Base-by-base conservation (phyloP, 1,140 invertebrate species). In the Pseudomyrmex sp. region DNA sequence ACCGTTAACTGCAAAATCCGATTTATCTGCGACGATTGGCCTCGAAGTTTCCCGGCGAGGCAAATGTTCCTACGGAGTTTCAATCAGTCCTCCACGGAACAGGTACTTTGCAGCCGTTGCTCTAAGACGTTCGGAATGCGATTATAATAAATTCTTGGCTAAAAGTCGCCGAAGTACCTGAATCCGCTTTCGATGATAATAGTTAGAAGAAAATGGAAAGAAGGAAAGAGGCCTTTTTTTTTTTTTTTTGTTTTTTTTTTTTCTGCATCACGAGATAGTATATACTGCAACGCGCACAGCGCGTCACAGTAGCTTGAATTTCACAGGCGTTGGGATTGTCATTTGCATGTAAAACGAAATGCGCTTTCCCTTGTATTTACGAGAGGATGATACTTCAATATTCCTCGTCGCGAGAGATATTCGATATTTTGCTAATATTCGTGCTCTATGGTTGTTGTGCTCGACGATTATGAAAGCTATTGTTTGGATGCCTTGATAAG, bases 71-170 rank as follows among this genome's bases (percentile, higher is more conserved):
- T 7, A 13, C 68, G 52, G 82, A 89, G 87, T 89, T 89, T 89
- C 85, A 89, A 89, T 89, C 88, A 89, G 70, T 59, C 65, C 74
- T 75, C 8, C 46, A 61, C 58, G 62, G 69, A 82, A 77, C 68
- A 63, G 77, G 58, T 89, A 88, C 85, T 88, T 88, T 88, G 80
- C 87, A 86, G 80, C 59, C 85, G 85, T 88, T 86, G 82, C 84
- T 62, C 68, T 88, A 82, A 88, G 88, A 86, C 87, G 80, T 68
- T 86, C 79, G 48, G 88, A 89, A 89, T 89, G 83, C 88, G 88
- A 89, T 89, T 89, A 89, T 89, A 89, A 87, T 87, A 89, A 89
- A 89, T 89, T 89, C 88, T 79, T 85, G 66, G 23, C 48, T 79
- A 63, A 79, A 89, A 89, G 85, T 89, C 82, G 66, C 62, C 85